A percentile compares a stretch with the other conserved stretches of the same genome.
Evolutionary conservation across 2,113 vertebrate genomes (phyloP).

Genomic region (Calyptomena viridis): DNA sequence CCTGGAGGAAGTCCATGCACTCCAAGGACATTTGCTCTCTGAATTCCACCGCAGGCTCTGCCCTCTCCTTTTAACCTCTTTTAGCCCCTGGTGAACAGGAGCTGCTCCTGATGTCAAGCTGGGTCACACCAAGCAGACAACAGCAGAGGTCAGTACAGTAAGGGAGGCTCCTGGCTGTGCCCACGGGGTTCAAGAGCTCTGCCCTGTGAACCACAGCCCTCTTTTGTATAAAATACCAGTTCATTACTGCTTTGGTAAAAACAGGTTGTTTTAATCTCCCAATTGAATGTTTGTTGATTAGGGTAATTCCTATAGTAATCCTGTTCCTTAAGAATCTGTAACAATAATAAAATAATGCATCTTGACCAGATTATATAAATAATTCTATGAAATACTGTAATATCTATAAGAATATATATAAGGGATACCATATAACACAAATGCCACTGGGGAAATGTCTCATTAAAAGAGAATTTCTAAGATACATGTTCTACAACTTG

Average conservation of each 20-base stretch:
- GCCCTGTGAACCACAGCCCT: neutral
- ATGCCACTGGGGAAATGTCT: neutral
- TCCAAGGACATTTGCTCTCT: neutral
- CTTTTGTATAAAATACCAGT: neutral
- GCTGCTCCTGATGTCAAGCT: neutral
- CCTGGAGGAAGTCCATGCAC: neutral
- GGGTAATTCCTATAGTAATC: neutral
- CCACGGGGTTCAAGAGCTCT: neutral
- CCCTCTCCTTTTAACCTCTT: neutral
- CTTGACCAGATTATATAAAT: neutral
- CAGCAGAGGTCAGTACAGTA: neutral
- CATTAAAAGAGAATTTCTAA: neutral
- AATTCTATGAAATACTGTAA: neutral
- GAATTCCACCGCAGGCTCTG: neutral
- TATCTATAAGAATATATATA: neutral
- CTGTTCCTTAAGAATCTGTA: neutral
- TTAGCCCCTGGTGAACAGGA: neutral
- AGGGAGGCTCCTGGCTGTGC: neutral
- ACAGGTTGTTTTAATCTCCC: neutral
- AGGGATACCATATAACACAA: neutral
- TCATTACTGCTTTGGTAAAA: neutral
- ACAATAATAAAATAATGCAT: neutral
- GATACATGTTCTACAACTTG: fast-evolving
- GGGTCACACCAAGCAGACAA: neutral
- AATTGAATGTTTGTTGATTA: neutral